Conservation (phyloP, 1,140 invertebrate genomes). For the Phenacoccus solenopsis region DNA sequence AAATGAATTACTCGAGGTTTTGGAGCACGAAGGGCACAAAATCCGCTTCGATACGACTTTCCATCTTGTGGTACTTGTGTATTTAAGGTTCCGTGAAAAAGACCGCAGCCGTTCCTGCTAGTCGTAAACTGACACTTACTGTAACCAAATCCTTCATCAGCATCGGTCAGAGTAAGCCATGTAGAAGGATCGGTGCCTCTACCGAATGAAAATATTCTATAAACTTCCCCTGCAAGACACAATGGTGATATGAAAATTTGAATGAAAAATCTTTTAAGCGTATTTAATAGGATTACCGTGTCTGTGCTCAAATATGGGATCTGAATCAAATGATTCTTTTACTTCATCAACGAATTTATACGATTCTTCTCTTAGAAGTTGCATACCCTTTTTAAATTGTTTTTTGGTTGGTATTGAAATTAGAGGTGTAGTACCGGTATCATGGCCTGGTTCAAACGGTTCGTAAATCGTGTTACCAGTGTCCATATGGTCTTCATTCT, state of each 20-base stretch:
- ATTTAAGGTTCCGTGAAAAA: constrained; percentile 62
- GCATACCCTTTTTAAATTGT: constrained; percentile 38
- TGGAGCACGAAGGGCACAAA: constrained; percentile 58
- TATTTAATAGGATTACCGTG: constrained; percentile 34
- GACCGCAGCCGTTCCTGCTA: constrained; percentile 50
- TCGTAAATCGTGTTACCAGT: background rate
- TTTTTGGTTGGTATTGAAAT: background rate
- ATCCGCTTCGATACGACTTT: constrained; percentile 54
- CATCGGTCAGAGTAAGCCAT: constrained; percentile 63
- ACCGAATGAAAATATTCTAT: constrained; percentile 55
- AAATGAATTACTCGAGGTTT: constrained; percentile 43
- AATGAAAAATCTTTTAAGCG: background rate
- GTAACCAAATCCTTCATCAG: constrained; percentile 63
- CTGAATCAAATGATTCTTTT: constrained; percentile 44
- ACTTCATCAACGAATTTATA: constrained; percentile 52
- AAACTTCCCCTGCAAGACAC: constrained; percentile 44
- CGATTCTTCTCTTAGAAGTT: constrained; percentile 51
- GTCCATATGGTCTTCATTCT: no score
- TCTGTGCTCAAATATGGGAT: constrained; percentile 43
- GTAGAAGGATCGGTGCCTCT: constrained; percentile 46
- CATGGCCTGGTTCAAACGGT: background rate
- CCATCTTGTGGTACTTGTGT: constrained; percentile 67
- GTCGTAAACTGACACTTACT: constrained; percentile 47
- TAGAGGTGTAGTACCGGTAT: background rate
- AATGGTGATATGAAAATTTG: background rate